A percentile compares a stretch with the other conserved stretches of the same genome.
Evolutionary conservation across 2,113 vertebrate genomes (phyloP).

Genomic region (Neodontobutis hainanensis): DNA sequence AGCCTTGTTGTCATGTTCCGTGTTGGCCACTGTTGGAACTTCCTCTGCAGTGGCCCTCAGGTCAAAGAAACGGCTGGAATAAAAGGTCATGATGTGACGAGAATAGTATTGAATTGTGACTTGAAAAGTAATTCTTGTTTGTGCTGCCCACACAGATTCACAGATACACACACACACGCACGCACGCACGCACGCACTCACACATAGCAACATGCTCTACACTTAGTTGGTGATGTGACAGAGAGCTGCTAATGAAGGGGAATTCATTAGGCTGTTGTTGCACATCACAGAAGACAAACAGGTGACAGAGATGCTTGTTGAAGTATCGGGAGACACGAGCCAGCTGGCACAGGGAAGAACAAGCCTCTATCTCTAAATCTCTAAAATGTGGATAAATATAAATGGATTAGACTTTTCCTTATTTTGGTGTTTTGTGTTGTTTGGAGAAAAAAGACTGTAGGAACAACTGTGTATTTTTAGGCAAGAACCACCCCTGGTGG

Average conservation of each 20-base stretch:
- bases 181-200: neutral
- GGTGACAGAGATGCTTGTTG: constrained; percentile 17
- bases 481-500: no score
- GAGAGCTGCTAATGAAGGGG: constrained; percentile 12
- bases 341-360: constrained; percentile 4
- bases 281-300: constrained; percentile 13
- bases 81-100: constrained; percentile 70
- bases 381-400: no score
- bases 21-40: constrained; percentile 29
- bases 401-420: no score
- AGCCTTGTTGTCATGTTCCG: constrained; percentile 9
- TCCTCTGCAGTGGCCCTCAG: constrained; percentile 34
- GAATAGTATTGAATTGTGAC: no score
- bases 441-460: no score
- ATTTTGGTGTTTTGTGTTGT: no score
- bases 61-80: constrained; percentile 60
- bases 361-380: no score
- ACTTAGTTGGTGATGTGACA: constrained; percentile 11
- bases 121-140: constrained; percentile 72
- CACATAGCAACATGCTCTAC: neutral
- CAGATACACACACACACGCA: constrained; percentile 1
- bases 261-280: constrained; percentile 37
- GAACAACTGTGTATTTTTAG: no score
- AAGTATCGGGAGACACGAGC: constrained; percentile 29
- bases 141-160: constrained; percentile 6